Evolutionary conservation across 2,888 invertebrate species (phyloP).

Genomic region (Drosophila lacicola): DNA sequence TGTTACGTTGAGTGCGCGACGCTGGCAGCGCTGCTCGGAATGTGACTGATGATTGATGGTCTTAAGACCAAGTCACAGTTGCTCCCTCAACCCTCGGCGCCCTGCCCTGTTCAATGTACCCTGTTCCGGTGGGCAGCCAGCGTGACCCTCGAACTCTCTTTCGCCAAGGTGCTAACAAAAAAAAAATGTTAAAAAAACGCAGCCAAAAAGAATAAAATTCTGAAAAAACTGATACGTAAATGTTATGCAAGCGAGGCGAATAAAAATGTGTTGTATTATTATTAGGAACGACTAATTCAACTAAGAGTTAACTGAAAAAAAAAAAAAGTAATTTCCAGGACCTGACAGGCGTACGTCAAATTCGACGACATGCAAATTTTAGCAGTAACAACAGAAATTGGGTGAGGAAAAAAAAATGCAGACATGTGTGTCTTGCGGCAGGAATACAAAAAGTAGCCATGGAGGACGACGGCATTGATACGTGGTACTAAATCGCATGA

Average conservation of each 20-base stretch:
- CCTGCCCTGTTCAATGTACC: conserved; percentile 13
- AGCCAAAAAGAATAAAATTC: conserved; percentile 11
- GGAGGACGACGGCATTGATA: neutral
- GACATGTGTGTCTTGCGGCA: neutral
- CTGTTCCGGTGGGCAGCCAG: conserved; percentile 43
- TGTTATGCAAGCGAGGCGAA: conserved; percentile 42
- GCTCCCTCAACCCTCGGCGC: conserved; percentile 7
- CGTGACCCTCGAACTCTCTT: conserved; percentile 51
- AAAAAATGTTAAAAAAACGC: conserved; percentile 15
- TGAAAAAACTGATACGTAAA: conserved; percentile 26
- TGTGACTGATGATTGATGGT: conserved; percentile 80
- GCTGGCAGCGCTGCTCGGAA: conserved; percentile 51
- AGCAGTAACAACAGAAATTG: conserved; percentile 51
- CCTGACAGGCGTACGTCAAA: conserved; percentile 78
- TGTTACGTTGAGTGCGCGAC: conserved; percentile 79
- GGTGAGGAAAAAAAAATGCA: conserved; percentile 6
- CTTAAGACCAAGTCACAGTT: conserved; percentile 56
- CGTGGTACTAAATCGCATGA: too few relatives aligned
- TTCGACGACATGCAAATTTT: conserved; percentile 80
- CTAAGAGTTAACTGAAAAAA: conserved; percentile 2
- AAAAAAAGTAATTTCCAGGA: conserved; percentile 71
- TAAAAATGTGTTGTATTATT: conserved; percentile 43
- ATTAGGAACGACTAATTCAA: conserved; percentile 42
- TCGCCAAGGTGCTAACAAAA: conserved; percentile 36
- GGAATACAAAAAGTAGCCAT: neutral